Evolutionary conservation across 2,888 invertebrate genomes (phyloP).

Genomic region (Agelastica alni): DNA sequence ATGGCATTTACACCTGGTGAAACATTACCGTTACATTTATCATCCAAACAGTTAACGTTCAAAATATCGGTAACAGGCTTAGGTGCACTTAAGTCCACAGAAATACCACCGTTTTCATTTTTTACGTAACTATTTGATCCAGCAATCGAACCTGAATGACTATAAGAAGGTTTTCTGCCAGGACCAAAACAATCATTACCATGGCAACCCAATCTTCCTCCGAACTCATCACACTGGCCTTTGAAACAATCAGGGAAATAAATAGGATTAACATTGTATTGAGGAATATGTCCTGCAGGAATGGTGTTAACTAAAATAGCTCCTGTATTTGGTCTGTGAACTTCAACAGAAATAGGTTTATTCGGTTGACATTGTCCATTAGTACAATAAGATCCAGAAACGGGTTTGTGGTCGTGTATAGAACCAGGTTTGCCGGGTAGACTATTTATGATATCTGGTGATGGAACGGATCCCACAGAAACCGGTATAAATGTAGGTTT

Average conservation of each 20-base stretch:
- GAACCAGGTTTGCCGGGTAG: slow-evolving; percentile 39
- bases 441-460: slow-evolving; percentile 7
- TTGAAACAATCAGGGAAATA: neutral
- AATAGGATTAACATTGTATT: neutral
- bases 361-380: slow-evolving; percentile 10
- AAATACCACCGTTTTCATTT: neutral
- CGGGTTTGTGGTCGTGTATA: slow-evolving; percentile 39
- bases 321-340: neutral
- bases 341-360: neutral
- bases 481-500: neutral
- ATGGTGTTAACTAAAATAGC: neutral
- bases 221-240: slow-evolving; percentile 11
- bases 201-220: slow-evolving; percentile 14
- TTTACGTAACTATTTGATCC: neutral
- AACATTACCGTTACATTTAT: neutral
- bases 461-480: slow-evolving; percentile 3
- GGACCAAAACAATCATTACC: slow-evolving; percentile 16
- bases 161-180: slow-evolving; percentile 13
- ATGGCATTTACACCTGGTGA: neutral
- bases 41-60: neutral
- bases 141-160: slow-evolving; percentile 1
- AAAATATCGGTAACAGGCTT: neutral
- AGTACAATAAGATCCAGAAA: slow-evolving; percentile 10
- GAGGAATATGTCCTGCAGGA: too few species aligned
- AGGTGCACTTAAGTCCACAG: neutral